phyloP scores from a whole-genome alignment of 2,113 vertebrate species.

The Antennarius striatus region DNA sequence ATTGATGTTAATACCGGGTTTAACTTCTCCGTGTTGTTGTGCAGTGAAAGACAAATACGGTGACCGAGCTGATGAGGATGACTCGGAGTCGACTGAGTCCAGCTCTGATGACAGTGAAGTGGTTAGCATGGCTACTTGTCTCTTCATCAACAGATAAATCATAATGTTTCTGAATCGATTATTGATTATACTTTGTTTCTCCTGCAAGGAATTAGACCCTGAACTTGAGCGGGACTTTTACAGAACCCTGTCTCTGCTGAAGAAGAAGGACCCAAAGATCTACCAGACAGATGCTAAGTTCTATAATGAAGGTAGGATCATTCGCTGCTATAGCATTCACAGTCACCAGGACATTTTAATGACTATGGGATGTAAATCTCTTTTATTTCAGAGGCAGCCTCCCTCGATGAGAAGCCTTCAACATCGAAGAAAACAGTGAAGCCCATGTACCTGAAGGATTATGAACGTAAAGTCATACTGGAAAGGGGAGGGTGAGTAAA shows the following conservation, averaged over 20 bases:
- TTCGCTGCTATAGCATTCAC: neutral
- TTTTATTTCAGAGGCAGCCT: constrained; percentile 34
- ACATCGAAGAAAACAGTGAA: constrained; percentile 72
- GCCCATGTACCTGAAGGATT: constrained; percentile 91
- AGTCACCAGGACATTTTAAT: neutral
- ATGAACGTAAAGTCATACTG: constrained; percentile 88
- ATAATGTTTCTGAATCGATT: too few relatives aligned
- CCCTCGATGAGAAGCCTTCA: constrained; percentile 47
- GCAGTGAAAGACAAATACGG: constrained; percentile 89
- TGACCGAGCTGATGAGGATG: constrained; percentile 61
- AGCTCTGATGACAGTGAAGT: constrained; percentile 82
- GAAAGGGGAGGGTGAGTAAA: constrained; percentile 86
- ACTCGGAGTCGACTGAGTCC: constrained; percentile 81
- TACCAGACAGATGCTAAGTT: constrained; percentile 84
- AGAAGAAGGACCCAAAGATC: constrained; percentile 89
- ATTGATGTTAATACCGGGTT: neutral
- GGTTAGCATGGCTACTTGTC: constrained; percentile 61
- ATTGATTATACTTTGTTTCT: fast-evolving
- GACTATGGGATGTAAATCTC: neutral
- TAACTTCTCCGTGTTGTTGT: constrained; percentile 8
- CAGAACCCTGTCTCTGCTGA: constrained; percentile 86
- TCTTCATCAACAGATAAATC: too few relatives aligned
- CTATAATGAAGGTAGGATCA: constrained; percentile 69
- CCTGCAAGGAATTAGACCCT: constrained; percentile 83
- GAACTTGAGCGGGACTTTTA: constrained; percentile 87